Evolutionary conservation across 2,888 invertebrate species (phyloP).

Genomic region (Tinea semifulvella): DNA sequence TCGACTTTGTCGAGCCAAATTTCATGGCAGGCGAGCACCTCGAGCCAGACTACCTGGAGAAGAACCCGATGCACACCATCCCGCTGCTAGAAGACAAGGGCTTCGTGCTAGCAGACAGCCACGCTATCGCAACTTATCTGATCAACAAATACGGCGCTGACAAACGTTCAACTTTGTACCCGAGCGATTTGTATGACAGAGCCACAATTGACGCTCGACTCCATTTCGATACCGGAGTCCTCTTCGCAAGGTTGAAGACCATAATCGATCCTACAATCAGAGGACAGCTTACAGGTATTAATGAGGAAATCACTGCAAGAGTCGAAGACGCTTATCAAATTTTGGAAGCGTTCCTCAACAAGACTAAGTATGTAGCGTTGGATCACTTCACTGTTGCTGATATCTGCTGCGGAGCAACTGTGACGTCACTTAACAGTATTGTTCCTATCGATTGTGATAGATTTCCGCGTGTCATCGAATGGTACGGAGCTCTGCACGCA

Average conservation of each 20-base stretch:
- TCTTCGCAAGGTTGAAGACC: slow-evolving; percentile 23
- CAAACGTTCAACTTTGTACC: slow-evolving; percentile 27
- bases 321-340: slow-evolving; percentile 28
- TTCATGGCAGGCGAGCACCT: slow-evolving; percentile 22
- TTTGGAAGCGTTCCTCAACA: slow-evolving; percentile 31
- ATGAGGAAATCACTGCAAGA: slow-evolving; percentile 20
- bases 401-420: slow-evolving; percentile 26
- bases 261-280: slow-evolving; percentile 16
- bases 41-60: slow-evolving; percentile 28
- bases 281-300: slow-evolving; percentile 20
- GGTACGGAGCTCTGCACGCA: slow-evolving; percentile 25
- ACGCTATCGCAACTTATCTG: slow-evolving; percentile 32
- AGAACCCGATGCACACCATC: slow-evolving; percentile 31
- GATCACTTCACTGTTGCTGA: slow-evolving; percentile 32
- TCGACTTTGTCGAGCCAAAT: slow-evolving; percentile 24
- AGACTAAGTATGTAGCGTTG: slow-evolving; percentile 25
- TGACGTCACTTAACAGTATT: slow-evolving; percentile 26
- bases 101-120: slow-evolving; percentile 26
- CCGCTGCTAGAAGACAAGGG: slow-evolving; percentile 34
- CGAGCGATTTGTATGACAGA: slow-evolving; percentile 27
- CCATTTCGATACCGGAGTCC: slow-evolving; percentile 27
- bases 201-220: slow-evolving; percentile 30
- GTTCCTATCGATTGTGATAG: slow-evolving; percentile 26
- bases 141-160: slow-evolving; percentile 34
- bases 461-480: slow-evolving; percentile 26